Evolutionary conservation across 2,797 vertebrate species (phyloP).

Genomic region (Cottoperca gobio): DNA sequence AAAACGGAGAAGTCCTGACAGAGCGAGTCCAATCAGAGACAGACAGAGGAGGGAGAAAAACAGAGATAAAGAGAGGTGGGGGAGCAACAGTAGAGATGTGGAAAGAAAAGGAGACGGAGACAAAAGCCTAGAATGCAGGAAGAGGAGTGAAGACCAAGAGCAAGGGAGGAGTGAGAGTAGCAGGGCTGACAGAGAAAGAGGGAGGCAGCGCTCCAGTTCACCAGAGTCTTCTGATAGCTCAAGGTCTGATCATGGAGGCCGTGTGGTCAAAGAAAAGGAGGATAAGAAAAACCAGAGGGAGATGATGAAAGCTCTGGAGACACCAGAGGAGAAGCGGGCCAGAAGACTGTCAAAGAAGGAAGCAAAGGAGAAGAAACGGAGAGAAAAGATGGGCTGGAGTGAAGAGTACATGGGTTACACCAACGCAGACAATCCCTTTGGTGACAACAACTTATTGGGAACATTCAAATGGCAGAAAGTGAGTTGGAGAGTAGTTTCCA

Average conservation of each 20-base stretch:
- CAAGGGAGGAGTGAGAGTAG: constrained; percentile 54
- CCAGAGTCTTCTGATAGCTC: constrained; percentile 87
- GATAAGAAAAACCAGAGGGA: constrained; percentile 90
- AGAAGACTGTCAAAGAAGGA: constrained; percentile 97
- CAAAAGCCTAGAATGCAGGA: constrained; percentile 52
- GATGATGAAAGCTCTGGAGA: constrained; percentile 95
- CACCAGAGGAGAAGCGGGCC: constrained; percentile 95
- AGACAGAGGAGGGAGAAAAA: constrained; percentile 52
- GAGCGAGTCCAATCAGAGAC: constrained; percentile 62
- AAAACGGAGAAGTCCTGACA: constrained; percentile 58
- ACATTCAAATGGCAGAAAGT: constrained; percentile 99
- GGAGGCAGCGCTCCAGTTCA: constrained; percentile 68
- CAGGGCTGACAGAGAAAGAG: constrained; percentile 30
- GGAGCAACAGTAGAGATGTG: constrained; percentile 56
- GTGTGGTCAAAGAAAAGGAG: constrained; percentile 79
- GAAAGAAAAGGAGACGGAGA: constrained; percentile 55
- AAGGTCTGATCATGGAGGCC: constrained; percentile 69
- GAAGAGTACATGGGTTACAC: constrained; percentile 99
- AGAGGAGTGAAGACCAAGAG: constrained; percentile 64
- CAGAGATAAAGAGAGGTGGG: constrained; percentile 38
- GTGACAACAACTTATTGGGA: constrained; percentile 97
- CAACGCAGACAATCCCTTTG: constrained; percentile 98
- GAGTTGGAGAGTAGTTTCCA: constrained; percentile 23
- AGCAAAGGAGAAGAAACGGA: constrained; percentile 95
- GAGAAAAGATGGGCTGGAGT: constrained; percentile 99